Percentiles rank a stretch among this genome's conserved stretches.
These are phyloP conservation scores for Pilophorus perplexus DNA, from an alignment of 2,888 invertebrate species.

Conservation along the genomic window DNA sequence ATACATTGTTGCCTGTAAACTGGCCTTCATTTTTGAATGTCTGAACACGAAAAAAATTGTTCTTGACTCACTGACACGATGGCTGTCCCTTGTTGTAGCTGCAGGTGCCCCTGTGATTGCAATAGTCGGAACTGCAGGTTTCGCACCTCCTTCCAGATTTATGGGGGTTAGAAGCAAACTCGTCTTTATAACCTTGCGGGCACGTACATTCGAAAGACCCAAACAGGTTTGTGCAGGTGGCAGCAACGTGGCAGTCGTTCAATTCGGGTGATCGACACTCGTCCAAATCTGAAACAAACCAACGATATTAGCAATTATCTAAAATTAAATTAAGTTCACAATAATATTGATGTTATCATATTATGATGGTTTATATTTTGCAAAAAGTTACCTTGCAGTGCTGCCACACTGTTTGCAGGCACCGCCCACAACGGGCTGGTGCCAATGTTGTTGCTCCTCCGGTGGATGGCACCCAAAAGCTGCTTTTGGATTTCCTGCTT, in stretches of 20 bases:
- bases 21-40: too few species aligned
- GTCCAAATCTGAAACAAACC: conserved; percentile 69
- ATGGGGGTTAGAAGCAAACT: conserved; percentile 64
- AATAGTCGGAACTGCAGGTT: conserved; percentile 72
- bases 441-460: conserved; percentile 83
- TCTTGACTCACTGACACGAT: conserved; percentile 66
- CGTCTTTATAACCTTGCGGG: conserved; percentile 71
- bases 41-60: too few species aligned
- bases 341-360: too few species aligned
- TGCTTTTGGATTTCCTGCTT: conserved; percentile 79
- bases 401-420: conserved; percentile 74
- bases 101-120: conserved; percentile 83
- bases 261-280: conserved; percentile 78
- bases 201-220: conserved; percentile 79
- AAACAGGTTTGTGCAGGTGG: conserved; percentile 77
- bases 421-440: conserved; percentile 81
- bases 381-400: conserved; percentile 66
- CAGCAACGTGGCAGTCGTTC: conserved; percentile 80
- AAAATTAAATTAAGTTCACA: too few species aligned
- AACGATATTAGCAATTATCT: too few species aligned
- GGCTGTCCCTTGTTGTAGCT: conserved; percentile 70
- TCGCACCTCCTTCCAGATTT: conserved; percentile 73
- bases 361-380: too few species aligned
- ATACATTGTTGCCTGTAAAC: too few species aligned
- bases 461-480: conserved; percentile 74